Evolutionary conservation across 2,797 vertebrate species (phyloP).

Genomic region (Rallus crepitans): DNA sequence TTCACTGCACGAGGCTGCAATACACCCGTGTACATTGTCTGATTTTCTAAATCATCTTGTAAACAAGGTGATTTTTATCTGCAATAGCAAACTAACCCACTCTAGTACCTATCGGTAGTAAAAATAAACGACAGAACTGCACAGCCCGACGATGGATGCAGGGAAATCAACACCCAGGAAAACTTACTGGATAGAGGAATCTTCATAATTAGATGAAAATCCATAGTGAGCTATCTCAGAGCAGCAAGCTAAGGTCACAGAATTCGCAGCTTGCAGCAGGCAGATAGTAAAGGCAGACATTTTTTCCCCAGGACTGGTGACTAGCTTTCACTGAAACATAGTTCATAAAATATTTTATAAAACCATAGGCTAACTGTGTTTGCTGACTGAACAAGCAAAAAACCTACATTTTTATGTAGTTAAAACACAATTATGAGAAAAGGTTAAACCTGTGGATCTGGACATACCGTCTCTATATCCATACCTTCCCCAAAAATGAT

Average conservation of each 20-base stretch:
- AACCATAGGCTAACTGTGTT: neutral
- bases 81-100: neutral
- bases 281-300: neutral
- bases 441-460: neutral
- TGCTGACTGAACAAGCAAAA: neutral
- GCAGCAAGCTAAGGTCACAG: neutral
- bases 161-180: neutral
- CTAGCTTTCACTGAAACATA: neutral
- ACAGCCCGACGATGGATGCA: neutral
- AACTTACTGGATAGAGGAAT: neutral
- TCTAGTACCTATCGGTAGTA: neutral
- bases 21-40: neutral
- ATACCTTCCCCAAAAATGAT: neutral
- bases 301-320: neutral
- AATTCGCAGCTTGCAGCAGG: neutral
- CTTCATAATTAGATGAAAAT: neutral
- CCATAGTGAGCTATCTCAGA: neutral
- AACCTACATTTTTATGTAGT: neutral
- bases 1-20: neutral
- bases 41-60: neutral
- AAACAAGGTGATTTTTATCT: neutral
- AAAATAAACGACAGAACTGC: neutral
- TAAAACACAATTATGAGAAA: neutral
- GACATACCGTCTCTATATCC: neutral
- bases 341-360: neutral